Conservation (phyloP, 2,888 invertebrate genomes). For the Melieria picta region DNA sequence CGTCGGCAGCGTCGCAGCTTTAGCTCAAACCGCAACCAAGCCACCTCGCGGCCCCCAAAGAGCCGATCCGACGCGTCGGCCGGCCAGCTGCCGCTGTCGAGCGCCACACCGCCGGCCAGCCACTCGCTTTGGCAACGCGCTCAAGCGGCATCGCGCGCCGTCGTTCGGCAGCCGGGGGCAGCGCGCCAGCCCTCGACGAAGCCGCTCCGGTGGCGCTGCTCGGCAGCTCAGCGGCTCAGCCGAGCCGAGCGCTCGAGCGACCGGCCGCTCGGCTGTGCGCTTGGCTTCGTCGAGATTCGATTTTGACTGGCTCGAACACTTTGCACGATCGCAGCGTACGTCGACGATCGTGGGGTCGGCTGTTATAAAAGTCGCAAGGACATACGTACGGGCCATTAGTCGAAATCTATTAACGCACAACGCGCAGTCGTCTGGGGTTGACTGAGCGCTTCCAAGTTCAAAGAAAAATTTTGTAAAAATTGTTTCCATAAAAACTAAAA, state of each 20-base stretch:
- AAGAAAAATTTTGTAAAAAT: conserved; percentile 4
- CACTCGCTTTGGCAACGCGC: not conserved
- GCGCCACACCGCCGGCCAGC: conserved; percentile 19
- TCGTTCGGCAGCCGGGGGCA: too few species aligned
- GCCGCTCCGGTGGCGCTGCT: not conserved
- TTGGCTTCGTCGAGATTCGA: conserved; percentile 42
- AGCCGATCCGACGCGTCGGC: not conserved
- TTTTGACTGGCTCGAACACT: conserved; percentile 52
- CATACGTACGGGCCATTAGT: conserved; percentile 66
- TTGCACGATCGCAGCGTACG: conserved; percentile 52
- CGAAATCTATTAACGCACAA: conserved; percentile 66
- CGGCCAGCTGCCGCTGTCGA: not conserved
- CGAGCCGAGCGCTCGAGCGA: conserved; percentile 9
- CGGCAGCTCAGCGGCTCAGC: not conserved
- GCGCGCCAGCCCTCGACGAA: too few species aligned
- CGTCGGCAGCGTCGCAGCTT: not conserved
- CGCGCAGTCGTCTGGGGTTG: conserved; percentile 62
- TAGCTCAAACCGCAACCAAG: too few species aligned
- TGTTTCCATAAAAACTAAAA: conserved; percentile 13
- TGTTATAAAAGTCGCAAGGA: conserved; percentile 68
- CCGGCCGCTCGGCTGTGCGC: conserved; percentile 2
- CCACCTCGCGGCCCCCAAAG: too few species aligned
- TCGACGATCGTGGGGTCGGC: conserved; percentile 57
- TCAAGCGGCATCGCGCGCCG: too few species aligned
- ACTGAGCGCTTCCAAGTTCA: conserved; percentile 10